These are phyloP conservation scores for Xyrichtys novacula DNA, from an alignment of 2,797 vertebrate genomes.

Conservation along the genomic window DNA sequence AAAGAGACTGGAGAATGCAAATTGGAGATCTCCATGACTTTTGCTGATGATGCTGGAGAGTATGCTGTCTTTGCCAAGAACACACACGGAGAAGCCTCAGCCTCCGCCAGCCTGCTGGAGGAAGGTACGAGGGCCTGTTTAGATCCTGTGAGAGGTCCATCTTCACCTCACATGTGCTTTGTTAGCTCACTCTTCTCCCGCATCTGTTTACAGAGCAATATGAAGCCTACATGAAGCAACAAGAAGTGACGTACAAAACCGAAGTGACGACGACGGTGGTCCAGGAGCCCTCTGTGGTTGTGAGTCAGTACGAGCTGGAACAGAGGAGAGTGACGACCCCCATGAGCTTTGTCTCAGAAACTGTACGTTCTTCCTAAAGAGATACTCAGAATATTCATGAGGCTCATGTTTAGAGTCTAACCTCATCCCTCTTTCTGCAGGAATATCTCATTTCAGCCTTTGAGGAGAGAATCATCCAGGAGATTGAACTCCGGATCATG, in stretches of 20 bases:
- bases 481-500: conserved; percentile 96
- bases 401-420: neutral
- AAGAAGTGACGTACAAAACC: conserved; percentile 89
- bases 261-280: conserved; percentile 87
- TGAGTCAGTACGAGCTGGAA: conserved; percentile 90
- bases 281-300: conserved; percentile 87
- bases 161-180: neutral
- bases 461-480: conserved; percentile 95
- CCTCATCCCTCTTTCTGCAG: conserved; percentile 69
- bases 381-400: neutral
- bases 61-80: conserved; percentile 92
- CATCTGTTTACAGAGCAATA: conserved; percentile 88
- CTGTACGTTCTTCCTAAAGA: conserved; percentile 76
- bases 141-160: too few species aligned
- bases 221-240: conserved; percentile 90
- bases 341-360: conserved; percentile 90
- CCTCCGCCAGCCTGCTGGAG: conserved; percentile 89
- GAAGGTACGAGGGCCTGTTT: conserved; percentile 85
- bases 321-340: conserved; percentile 89
- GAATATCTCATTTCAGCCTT: conserved; percentile 97
- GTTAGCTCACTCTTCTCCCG: neutral
- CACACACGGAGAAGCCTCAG: conserved; percentile 90
- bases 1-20: conserved; percentile 93
- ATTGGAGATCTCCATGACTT: conserved; percentile 98
- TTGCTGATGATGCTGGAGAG: conserved; percentile 96